These are phyloP conservation scores for Orientallactaga bullata DNA, from an alignment of 2,113 vertebrate genomes.

Conservation along the genomic window DNA sequence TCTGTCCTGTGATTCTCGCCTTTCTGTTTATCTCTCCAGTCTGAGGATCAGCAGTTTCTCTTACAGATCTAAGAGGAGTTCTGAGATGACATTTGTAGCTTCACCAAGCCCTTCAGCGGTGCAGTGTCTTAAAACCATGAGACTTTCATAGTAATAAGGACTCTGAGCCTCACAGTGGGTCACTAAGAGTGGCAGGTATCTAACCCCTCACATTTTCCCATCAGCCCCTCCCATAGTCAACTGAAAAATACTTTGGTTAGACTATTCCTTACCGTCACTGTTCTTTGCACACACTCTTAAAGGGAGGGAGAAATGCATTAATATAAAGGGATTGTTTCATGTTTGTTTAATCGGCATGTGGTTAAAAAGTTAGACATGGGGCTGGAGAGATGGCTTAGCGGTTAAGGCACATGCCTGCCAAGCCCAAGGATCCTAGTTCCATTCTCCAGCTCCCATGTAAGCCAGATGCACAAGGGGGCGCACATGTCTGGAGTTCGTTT, in stretches of 20 bases:
- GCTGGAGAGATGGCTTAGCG: too few relatives aligned
- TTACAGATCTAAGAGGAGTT: not conserved
- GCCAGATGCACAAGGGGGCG: too few relatives aligned
- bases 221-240: not conserved
- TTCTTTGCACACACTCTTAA: conserved; percentile 25
- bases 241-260: conserved; percentile 20
- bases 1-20: not conserved
- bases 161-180: not conserved
- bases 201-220: too few relatives aligned
- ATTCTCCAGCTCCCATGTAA: too few relatives aligned
- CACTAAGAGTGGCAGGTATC: too few relatives aligned
- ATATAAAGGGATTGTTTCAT: conserved; percentile 3
- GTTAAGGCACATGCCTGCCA: too few relatives aligned
- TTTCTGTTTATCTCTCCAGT: not conserved
- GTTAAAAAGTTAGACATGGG: conserved; percentile 49
- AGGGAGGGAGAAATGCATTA: not conserved
- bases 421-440: too few relatives aligned
- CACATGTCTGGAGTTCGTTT: too few relatives aligned
- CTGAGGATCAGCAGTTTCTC: not conserved
- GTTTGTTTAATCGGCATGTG: not conserved
- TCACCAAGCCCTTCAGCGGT: not conserved
- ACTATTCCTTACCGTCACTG: not conserved
- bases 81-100: not conserved
- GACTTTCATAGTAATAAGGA: not conserved
- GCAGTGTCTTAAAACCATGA: not conserved